Conservation (phyloP, 2,113 vertebrate species). For the Takifugu bimaculatus region DNA sequence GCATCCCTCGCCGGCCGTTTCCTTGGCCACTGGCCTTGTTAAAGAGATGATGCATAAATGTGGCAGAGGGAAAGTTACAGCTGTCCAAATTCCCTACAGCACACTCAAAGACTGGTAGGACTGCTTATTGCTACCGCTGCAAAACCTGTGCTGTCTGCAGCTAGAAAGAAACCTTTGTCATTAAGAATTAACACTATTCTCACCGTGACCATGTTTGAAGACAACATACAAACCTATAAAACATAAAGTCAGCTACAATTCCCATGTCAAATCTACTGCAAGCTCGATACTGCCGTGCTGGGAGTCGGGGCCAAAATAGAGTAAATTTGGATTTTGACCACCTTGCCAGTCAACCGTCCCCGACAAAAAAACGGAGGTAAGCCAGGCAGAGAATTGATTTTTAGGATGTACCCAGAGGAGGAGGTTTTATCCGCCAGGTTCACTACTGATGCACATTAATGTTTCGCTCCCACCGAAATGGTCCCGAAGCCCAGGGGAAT, state of each 20-base stretch:
- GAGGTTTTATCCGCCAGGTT: constrained; percentile 45
- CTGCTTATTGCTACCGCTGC: constrained; percentile 20
- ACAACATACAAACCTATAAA: constrained; percentile 13
- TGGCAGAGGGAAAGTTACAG: constrained; percentile 39
- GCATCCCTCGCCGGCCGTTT: constrained; percentile 33
- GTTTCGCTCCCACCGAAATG: constrained; percentile 44
- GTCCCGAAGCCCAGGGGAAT: constrained; percentile 32
- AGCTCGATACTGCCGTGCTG: constrained; percentile 9
- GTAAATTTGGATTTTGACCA: constrained; percentile 21
- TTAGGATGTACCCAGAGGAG: constrained; percentile 26
- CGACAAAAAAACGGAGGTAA: constrained; percentile 19
- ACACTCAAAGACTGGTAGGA: constrained; percentile 9
- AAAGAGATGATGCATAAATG: constrained; percentile 55
- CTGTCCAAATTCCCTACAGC: constrained; percentile 31
- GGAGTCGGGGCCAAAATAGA: constrained; percentile 15
- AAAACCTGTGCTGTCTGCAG: constrained; percentile 19
- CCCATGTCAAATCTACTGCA: constrained; percentile 14
- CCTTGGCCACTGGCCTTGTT: constrained; percentile 47
- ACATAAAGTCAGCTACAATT: constrained; percentile 7
- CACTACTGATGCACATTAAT: constrained; percentile 51
- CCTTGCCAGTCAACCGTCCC: constrained; percentile 16
- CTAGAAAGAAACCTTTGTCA: constrained; percentile 22
- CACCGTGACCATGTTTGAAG: constrained; percentile 29
- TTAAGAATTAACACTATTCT: constrained; percentile 45
- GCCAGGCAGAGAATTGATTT: constrained; percentile 44